Percentiles rank a stretch among this genome's conserved stretches.
These are phyloP conservation scores for Tachystola acroxantha DNA, from an alignment of 2,888 invertebrate species.

Conservation along the genomic window DNA sequence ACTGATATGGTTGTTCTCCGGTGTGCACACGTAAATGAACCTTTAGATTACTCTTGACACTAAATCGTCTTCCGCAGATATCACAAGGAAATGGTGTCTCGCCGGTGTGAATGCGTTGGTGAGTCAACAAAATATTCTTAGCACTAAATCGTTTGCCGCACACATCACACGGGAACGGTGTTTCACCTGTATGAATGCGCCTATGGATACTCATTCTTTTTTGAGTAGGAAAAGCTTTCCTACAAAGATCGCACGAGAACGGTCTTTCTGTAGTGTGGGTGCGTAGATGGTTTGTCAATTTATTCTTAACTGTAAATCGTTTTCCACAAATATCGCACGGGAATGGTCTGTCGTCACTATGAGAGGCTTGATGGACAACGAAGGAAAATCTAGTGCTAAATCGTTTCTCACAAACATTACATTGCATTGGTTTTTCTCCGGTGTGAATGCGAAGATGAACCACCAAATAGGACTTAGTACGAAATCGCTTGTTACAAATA, in stretches of 20 bases:
- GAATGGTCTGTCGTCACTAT: too few relatives aligned
- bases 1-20: slow-evolving; percentile 18
- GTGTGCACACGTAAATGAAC: slow-evolving; percentile 21
- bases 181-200: slow-evolving; percentile 18
- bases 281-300: too few relatives aligned
- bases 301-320: too few relatives aligned
- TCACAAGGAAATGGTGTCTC: slow-evolving; percentile 18
- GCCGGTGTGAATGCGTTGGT: slow-evolving; percentile 22
- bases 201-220: slow-evolving; percentile 14
- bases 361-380: too few relatives aligned
- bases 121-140: slow-evolving; percentile 17
- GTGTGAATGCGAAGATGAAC: neutral
- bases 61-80: slow-evolving; percentile 19
- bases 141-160: slow-evolving; percentile 24
- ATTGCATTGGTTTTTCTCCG: too few relatives aligned
- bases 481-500: neutral
- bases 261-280: slow-evolving; percentile 11
- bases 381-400: too few relatives aligned
- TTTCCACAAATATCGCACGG: too few relatives aligned
- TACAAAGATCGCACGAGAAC: slow-evolving; percentile 22
- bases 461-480: neutral
- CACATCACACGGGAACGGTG: slow-evolving; percentile 19
- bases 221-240: slow-evolving; percentile 16
- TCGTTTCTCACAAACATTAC: too few relatives aligned
- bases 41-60: slow-evolving; percentile 20